These are phyloP conservation scores for Drosophila bunnanda DNA, from an alignment of 2,888 invertebrate species.

Conservation along the genomic window DNA sequence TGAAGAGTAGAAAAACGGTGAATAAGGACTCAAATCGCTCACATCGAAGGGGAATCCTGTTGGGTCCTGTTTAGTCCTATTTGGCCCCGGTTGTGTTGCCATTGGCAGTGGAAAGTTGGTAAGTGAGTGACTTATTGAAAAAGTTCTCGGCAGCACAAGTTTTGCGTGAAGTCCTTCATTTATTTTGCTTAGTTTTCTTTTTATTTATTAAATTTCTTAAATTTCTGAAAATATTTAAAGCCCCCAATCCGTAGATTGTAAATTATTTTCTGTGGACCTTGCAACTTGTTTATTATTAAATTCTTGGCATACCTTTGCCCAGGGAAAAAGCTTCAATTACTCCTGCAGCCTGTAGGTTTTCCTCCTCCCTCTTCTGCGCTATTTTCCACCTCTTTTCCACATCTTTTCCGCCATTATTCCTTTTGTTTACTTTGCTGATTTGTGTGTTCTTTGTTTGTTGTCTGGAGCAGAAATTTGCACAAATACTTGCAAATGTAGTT, in stretches of 20 bases:
- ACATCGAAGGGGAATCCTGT: not conserved
- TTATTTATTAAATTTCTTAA: not conserved
- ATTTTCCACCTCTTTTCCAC: not conserved
- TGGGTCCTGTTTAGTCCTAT: not conserved
- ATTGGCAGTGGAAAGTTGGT: conserved; percentile 36
- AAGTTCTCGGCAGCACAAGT: conserved; percentile 21
- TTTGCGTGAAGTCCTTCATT: conserved; percentile 5
- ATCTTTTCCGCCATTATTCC: conserved; percentile 3
- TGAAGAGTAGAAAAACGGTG: not conserved
- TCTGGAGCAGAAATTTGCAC: conserved; percentile 13
- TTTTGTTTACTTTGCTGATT: conserved; percentile 4
- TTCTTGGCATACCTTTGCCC: conserved; percentile 1
- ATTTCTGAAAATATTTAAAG: not conserved
- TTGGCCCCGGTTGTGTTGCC: conserved; percentile 13
- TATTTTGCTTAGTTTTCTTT: not conserved
- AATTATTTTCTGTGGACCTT: not conserved
- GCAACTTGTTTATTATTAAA: not conserved
- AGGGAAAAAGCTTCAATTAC: not conserved
- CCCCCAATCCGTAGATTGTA: not conserved
- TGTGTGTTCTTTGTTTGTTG: conserved; percentile 4
- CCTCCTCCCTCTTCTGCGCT: not conserved
- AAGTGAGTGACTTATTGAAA: conserved; percentile 40
- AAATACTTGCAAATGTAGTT: conserved; percentile 70
- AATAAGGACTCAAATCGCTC: conserved; percentile 16
- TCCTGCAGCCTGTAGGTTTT: not conserved